These are phyloP conservation scores for Mastigias papua DNA, from an alignment of 30 jellyfish, hydroid and myxozoan species.

Conservation along the genomic window DNA sequence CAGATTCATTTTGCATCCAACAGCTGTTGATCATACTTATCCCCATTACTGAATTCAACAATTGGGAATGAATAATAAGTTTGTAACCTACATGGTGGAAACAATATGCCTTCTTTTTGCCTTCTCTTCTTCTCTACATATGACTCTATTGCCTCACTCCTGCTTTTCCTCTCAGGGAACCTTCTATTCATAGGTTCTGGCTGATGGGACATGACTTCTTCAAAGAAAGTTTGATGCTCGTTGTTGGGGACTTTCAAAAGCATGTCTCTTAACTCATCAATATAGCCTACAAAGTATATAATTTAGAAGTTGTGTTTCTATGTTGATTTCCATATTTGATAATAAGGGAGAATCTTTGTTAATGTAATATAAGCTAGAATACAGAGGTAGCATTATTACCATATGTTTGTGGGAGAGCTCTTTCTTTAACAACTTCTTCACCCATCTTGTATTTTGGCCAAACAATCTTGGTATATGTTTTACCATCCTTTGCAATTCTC, in stretches of 20 bases:
- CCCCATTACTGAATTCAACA: too few species aligned
- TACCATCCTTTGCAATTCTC: constrained; percentile 21
- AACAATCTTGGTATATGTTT: background rate
- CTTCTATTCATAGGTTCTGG: background rate
- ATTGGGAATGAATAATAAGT: too few species aligned
- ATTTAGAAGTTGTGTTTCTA: background rate
- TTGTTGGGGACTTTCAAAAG: background rate
- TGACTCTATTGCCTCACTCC: background rate
- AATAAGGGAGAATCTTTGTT: background rate
- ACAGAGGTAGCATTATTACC: background rate
- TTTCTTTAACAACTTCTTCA: constrained; percentile 50
- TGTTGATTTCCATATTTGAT: background rate
- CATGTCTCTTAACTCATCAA: background rate
- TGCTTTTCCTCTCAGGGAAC: background rate
- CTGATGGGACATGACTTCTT: background rate
- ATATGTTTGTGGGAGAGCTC: background rate
- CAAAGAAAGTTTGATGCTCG: background rate
- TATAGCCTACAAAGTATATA: background rate
- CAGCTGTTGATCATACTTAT: too few species aligned
- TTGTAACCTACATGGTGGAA: constrained; percentile 4
- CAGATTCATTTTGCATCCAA: too few species aligned
- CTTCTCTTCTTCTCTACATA: background rate
- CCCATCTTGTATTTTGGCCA: constrained; percentile 57
- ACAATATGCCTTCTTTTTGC: background rate
- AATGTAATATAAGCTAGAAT: background rate